Evolutionary conservation across 2,797 vertebrate genomes (phyloP).

Genomic region (Aythya fuligula): DNA sequence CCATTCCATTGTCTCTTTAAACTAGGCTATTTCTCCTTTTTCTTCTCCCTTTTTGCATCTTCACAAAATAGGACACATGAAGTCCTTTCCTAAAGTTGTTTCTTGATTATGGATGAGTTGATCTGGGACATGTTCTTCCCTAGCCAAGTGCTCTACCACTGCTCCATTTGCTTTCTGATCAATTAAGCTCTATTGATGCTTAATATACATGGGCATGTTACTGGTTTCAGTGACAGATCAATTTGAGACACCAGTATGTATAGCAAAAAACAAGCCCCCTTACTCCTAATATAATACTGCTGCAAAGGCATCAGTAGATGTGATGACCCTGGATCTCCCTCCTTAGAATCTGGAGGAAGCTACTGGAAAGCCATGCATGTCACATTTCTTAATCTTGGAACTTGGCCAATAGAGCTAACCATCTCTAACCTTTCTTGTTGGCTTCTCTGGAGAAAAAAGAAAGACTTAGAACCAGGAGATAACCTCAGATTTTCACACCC

Average conservation of each 20-base stretch:
- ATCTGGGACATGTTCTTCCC: neutral
- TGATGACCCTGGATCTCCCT: neutral
- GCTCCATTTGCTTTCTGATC: neutral
- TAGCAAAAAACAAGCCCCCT: neutral
- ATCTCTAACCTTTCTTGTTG: neutral
- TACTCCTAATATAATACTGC: neutral
- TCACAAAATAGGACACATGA: neutral
- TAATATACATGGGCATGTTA: neutral
- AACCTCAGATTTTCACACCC: neutral
- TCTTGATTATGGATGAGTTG: neutral
- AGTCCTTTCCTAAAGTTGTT: neutral
- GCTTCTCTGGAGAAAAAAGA: constrained; percentile 4
- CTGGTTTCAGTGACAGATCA: neutral
- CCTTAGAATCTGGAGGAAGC: neutral
- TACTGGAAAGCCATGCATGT: neutral
- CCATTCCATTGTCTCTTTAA: constrained; percentile 42
- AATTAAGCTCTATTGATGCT: neutral
- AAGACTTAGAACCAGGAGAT: neutral
- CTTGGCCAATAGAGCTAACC: neutral
- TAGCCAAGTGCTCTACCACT: neutral
- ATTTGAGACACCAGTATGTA: neutral
- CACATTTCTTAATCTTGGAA: neutral
- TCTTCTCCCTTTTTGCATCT: neutral
- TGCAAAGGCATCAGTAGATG: neutral
- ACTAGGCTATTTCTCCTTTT: constrained; percentile 6